Evolutionary conservation across 2,888 invertebrate genomes (phyloP), one percentile per base, ranked within the genome.

Genomic region (Coronaproctus castanopsis): DNA sequence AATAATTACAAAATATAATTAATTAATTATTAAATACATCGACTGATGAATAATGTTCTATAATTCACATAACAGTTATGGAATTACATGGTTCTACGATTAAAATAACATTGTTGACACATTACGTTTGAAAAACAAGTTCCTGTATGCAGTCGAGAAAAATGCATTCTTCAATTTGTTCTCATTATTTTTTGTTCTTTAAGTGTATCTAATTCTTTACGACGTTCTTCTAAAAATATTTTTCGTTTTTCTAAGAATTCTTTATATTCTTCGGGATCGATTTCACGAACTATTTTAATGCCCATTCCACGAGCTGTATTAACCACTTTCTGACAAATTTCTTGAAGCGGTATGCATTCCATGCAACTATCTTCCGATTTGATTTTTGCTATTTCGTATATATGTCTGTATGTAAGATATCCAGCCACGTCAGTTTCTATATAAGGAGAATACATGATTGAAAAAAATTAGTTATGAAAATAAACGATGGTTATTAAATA

Each of bases 351-450:
- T 64, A 75, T 73, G 67, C 80, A 77, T 67, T 81, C 79, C 22
- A 83, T 70, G 0, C 83, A 74, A 2, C 87, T 86, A 73, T 97
- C 96, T 69, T 84, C 75, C n/a, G 81, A 77, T 73, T 98, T 97
- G n/a, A 98, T 86, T 72, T 82, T 78, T 0, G 98, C 97, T 69
- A 98, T 98, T 79, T 99, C 98, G 73, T 95, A 98, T 18, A 98
- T 72, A 73, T 98, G 98, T 71, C 93, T 97, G 1, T 89, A 69
- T 0, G 93, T 89, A 60, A 98, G 80, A 76, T 85, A 91, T 1
- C 98, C 98, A 66, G 85, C 80, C 23, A 80, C 73, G 73, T 95
- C 91, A 57, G 73, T 76, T 0, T 81, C 89, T 85, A 67, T 51
- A 71, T 68, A 62, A 36, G 53, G 57, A 60, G 54, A 54, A 59